Base-by-base conservation (phyloP, 2,113 vertebrate genomes). In the Anas platyrhynchos region DNA sequence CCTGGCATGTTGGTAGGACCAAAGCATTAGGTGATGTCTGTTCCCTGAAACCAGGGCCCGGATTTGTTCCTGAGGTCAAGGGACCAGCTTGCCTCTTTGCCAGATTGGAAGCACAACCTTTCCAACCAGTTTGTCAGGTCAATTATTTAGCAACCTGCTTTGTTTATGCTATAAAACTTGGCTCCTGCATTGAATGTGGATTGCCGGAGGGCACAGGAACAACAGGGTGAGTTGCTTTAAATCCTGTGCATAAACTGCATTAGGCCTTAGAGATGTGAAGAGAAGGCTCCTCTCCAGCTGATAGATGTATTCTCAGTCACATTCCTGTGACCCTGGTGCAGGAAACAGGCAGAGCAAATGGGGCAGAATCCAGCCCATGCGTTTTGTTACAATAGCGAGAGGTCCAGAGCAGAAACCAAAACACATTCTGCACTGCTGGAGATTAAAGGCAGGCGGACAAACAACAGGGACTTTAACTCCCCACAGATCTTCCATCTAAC, bases 111-210 rank as follows among this genome's bases (percentile, higher is more conserved):
- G 55, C 67, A 84, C 86, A 82, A 78, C 87, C 87, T 92, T 91
- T 75, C 85, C 87, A 89, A 96, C 88, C 89, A 92, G 95, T 94
- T 95, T 96, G 91, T 92, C 95, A 91, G 95, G 90, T 95, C 93
- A 86, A 52, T 86, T 89, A 93, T 95, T 96, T 92, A 88, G 86
- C 87, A 93, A 62, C 93, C 89, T 91, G 72, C 79, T 90, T 94
- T 80, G 79, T 94, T 93, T 90, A 58, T 78, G 68, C 82, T 95
- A 6, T 91, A 96, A 95, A 97, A 86, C 65, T 72, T 82, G 72
- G 69, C 91, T 97, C 38, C 52, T 59, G 7, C 9, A 1, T 76
- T 78, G 52, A 65, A 2, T 83, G 63, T 59, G 68, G 73, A 56
- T 89, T 91, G 94, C 94, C 41, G 56, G 80, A 76, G 78, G 91